Percentiles rank a stretch among this genome's conserved stretches.
Conservation (phyloP, 2,113 vertebrate species). For the Malurus alboscapulatus region DNA sequence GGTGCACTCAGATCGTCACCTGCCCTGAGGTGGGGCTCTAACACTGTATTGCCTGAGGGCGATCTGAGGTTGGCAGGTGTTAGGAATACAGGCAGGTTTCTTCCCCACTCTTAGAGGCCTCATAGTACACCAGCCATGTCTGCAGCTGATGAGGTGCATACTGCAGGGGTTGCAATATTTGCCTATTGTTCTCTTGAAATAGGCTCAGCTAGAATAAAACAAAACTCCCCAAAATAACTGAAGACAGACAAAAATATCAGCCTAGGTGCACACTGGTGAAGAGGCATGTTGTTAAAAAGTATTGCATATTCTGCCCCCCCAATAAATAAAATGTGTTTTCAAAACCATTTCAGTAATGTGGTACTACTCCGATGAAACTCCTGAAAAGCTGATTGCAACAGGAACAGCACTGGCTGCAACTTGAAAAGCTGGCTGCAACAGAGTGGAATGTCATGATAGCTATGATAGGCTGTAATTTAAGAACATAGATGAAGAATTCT, state of each 20-base stretch:
- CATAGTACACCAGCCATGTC: not conserved
- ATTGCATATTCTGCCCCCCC: not conserved
- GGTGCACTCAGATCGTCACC: not conserved
- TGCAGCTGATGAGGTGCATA: not conserved
- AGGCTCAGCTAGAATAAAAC: not conserved
- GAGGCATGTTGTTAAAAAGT: not conserved
- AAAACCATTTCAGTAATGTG: not conserved
- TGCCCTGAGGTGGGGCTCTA: not conserved
- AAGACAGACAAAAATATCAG: not conserved
- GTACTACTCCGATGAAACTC: not conserved
- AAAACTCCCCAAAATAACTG: not conserved
- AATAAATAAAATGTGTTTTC: not conserved
- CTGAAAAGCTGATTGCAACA: not conserved
- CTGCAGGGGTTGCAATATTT: not conserved
- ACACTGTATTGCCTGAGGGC: not conserved
- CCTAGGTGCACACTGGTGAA: not conserved
- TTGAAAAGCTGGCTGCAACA: not conserved
- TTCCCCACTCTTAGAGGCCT: not conserved
- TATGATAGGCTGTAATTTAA: not conserved
- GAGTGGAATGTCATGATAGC: not conserved
- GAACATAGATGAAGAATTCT: not conserved
- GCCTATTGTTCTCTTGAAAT: not conserved
- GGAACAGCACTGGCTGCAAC: not conserved
- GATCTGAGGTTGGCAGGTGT: not conserved
- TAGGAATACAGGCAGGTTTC: rapidly evolving